Conservation (phyloP, 2,113 vertebrate species). For the Thymallus thymallus region DNA sequence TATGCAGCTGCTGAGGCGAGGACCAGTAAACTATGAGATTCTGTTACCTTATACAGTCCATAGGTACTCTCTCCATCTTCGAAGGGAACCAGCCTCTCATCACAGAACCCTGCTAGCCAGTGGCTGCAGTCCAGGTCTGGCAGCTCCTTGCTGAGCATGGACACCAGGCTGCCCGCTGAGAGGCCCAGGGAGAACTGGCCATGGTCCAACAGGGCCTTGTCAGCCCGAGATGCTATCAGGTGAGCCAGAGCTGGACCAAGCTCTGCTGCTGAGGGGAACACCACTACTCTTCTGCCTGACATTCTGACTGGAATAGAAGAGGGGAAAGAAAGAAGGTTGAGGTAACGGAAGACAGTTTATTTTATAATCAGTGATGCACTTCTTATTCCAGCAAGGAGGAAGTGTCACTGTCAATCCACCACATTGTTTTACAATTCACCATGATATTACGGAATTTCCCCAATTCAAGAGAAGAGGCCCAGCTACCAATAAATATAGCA, state of each 20-base stretch:
- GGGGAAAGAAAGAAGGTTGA: too few species aligned
- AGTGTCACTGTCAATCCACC: too few species aligned
- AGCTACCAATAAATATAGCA: too few species aligned
- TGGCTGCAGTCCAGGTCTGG: slow-evolving; percentile 74
- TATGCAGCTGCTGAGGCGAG: too few species aligned
- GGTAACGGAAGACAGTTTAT: too few species aligned
- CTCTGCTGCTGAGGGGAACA: slow-evolving; percentile 80
- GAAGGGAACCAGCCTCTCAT: slow-evolving; percentile 85
- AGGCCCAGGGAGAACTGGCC: slow-evolving; percentile 83
- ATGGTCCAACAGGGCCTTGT: slow-evolving; percentile 56
- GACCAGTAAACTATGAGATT: neutral
- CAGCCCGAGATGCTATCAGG: slow-evolving; percentile 76
- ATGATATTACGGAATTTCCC: too few species aligned
- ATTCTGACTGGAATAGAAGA: slow-evolving; percentile 47
- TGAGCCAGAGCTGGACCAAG: slow-evolving; percentile 79
- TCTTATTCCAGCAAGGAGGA: too few species aligned
- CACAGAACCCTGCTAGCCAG: slow-evolving; percentile 87
- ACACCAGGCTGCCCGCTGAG: slow-evolving; percentile 87
- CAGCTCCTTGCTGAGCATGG: slow-evolving; percentile 81
- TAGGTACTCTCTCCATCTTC: slow-evolving; percentile 85
- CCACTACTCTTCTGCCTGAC: slow-evolving; percentile 76
- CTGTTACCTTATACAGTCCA: slow-evolving; percentile 83
- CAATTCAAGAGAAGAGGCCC: too few species aligned
- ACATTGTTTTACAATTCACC: too few species aligned
- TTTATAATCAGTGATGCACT: too few species aligned